Conservation (phyloP, 2,797 vertebrate genomes). For the Cirrhinus mrigala region DNA sequence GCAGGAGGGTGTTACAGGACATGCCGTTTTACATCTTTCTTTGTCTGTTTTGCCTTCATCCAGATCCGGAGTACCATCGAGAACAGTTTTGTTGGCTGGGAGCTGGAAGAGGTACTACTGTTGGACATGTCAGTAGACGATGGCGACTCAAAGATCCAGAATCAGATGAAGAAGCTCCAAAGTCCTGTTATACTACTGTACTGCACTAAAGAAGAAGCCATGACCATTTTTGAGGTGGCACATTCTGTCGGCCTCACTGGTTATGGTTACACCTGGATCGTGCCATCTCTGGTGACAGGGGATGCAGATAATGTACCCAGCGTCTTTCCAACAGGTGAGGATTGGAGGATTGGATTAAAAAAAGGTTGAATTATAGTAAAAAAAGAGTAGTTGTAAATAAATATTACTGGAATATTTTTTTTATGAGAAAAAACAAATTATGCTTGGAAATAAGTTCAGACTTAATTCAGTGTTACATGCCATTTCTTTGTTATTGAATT, state of each 20-base stretch:
- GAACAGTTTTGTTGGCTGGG: constrained; percentile 99
- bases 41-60: constrained; percentile 22
- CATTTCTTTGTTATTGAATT: neutral
- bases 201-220: constrained; percentile 97
- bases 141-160: constrained; percentile 97
- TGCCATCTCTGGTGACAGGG: constrained; percentile 94
- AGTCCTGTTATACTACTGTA: constrained; percentile 98
- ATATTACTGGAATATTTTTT: no score
- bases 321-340: constrained; percentile 88
- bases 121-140: constrained; percentile 97
- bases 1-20: constrained; percentile 64
- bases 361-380: neutral
- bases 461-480: neutral
- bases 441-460: no score
- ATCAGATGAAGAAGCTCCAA: constrained; percentile 98
- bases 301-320: constrained; percentile 93
- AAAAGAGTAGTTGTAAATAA: no score
- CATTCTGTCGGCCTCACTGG: constrained; percentile 97
- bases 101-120: constrained; percentile 94
- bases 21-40: constrained; percentile 59
- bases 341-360: neutral
- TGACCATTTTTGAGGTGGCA: constrained; percentile 97
- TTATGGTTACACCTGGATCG: constrained; percentile 98
- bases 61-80: constrained; percentile 94
- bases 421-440: no score